Base-by-base conservation (phyloP, 2,113 vertebrate species). In the Cavia aperea region DNA sequence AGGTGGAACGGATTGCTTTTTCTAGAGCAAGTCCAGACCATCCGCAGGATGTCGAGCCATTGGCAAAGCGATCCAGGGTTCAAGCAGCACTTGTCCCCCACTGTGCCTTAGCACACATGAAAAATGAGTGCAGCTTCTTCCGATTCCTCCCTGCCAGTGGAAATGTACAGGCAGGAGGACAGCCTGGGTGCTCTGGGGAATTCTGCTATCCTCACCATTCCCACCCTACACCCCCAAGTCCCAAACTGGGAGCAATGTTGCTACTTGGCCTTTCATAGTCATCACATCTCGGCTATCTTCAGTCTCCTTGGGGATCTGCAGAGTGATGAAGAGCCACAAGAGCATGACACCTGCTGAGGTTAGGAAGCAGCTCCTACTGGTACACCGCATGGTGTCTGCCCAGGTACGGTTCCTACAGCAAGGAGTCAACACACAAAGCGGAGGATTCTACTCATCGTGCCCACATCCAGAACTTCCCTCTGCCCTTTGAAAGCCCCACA, bases 251-350 rank as follows among this genome's bases (percentile, higher is more conserved):
- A 92, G 70, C 29, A 82, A 58, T 23, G 31, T 21, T 12, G 31
- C 60, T 78, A 78, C 94, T 81, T 93, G 88, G 89, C 46, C 87
- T 85, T 86, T 51, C n/a, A 65, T 31, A n/a, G 77, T 62, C 70
- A 85, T 54, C 72, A n/a, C 0, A 0, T 65, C 49, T 60, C 15
- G 62, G 18, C 62, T 5, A 0, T 93, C 54, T 49, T 93, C 91
- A 31, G 5, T 72, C 70, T 90, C 39, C 39, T 29, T 31, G 43
- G 66, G 86, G 73, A 49, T 10, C 24, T 66, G 21, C 86, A 96
- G 21, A 6, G 7, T 88, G 72, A 92, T 1, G 46, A 94, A 46
- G 33, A 93, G 31, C 89, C 93, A 94, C 83, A 94, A 78, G 78
- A 87, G 10, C 13, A 24, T 15, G 0, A 73, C 2, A 19, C 78